Conservation (phyloP, 1,140 invertebrate genomes). For the Trichonephila inaurata region DNA sequence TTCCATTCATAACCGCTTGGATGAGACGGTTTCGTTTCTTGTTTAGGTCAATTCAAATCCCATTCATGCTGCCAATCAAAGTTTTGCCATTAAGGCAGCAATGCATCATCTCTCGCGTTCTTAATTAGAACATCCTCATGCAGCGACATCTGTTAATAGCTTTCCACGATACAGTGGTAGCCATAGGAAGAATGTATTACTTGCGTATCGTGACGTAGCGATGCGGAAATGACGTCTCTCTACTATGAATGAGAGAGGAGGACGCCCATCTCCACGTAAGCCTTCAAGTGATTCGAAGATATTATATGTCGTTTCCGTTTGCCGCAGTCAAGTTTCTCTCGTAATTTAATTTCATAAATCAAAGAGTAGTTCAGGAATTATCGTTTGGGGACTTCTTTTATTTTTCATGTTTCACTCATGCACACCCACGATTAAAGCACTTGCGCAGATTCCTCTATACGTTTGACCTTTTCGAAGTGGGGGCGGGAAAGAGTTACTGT, state of each 20-base stretch:
- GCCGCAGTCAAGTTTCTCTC: neutral
- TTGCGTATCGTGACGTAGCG: conserved; percentile 31
- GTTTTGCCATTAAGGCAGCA: neutral
- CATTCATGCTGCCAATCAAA: conserved; percentile 14
- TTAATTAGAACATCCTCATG: conserved; percentile 54
- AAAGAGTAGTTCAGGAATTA: conserved; percentile 4
- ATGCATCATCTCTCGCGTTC: neutral
- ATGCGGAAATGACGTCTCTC: conserved; percentile 55
- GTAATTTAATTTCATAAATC: conserved; percentile 49
- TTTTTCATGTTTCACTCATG: neutral
- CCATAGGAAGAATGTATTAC: conserved; percentile 10
- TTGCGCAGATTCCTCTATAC: conserved; percentile 60
- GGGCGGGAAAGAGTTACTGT: neutral
- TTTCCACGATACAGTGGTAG: conserved; percentile 26
- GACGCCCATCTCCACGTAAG: neutral
- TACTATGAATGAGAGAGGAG: conserved; percentile 17
- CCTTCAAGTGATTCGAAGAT: neutral
- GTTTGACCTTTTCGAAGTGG: conserved; percentile 63
- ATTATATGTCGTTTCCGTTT: neutral
- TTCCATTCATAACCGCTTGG: neutral
- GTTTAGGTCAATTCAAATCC: neutral
- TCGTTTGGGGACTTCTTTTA: neutral
- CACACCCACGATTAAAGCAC: conserved; percentile 40
- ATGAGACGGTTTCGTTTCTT: neutral
- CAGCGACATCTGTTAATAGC: conserved; percentile 52